Percentiles rank a stretch among this genome's conserved stretches.
Conservation (phyloP, 1,140 invertebrate species). For the Pteromalus puparum region DNA sequence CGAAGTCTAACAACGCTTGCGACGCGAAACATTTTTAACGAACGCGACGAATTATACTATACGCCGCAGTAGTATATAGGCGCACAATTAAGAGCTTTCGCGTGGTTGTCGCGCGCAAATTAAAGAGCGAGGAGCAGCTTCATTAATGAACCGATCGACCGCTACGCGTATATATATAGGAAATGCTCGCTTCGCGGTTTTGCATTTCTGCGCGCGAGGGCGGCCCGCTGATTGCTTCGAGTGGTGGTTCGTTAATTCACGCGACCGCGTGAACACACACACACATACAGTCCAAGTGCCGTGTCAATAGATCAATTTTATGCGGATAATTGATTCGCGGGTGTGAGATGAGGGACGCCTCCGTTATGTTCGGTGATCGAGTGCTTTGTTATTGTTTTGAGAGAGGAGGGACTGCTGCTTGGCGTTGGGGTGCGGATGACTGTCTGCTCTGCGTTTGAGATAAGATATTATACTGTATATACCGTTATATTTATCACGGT, state of each 20-base stretch:
- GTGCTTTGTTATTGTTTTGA: constrained; percentile 4
- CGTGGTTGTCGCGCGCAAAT: not conserved
- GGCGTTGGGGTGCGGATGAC: no score
- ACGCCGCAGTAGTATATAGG: not conserved
- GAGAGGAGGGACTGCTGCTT: not conserved
- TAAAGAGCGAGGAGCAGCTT: constrained; percentile 23
- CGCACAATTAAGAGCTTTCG: constrained; percentile 22
- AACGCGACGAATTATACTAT: constrained; percentile 3
- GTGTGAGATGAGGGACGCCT: not conserved
- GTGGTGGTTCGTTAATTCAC: constrained; percentile 46
- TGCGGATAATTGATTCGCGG: constrained; percentile 37
- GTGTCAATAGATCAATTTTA: constrained; percentile 46
- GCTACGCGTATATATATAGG: not conserved
- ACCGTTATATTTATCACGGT: not conserved
- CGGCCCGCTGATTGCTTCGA: constrained; percentile 30
- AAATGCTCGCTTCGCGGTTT: constrained; percentile 48
- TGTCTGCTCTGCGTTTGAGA: not conserved
- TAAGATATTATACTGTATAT: no score
- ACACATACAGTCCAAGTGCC: not conserved
- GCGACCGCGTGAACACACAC: not conserved
- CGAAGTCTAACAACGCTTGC: not conserved
- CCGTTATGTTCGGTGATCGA: constrained; percentile 1
- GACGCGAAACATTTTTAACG: constrained; percentile 32
- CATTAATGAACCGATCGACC: constrained; percentile 22
- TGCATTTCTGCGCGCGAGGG: constrained; percentile 26